Evolutionary conservation across 2,888 invertebrate species (phyloP), one percentile per base, ranked within the genome.

Genomic region (Tetheella fluctuosa): DNA sequence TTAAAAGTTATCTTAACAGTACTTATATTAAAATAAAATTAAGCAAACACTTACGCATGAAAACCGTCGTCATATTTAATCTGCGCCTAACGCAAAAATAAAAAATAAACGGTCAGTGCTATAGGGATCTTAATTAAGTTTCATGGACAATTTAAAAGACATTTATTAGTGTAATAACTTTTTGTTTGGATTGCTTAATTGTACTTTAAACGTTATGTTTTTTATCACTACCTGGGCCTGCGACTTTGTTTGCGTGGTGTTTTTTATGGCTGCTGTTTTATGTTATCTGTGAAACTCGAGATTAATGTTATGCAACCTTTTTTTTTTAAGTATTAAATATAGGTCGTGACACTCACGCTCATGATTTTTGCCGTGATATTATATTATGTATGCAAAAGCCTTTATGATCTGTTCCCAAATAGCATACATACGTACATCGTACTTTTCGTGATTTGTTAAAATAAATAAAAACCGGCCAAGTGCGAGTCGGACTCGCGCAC

Each of bases 71-170:
- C 10, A 10, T n/a, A 30, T 59, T 48, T 20, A 10, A 13, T 8
- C 48, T 48, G 42, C 6, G 48, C 48, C 48, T 20, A 48, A 48
- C 20, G 48, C 20, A 23, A 34, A 57, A 59, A 12, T 42, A 34
- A 59, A 58, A 28, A 59, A 54, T 52, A 54, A 65, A 58, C 34
- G 53, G 39, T 23, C 34, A 57, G 59, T n/a, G 39, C 65, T 58
- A 64, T 63, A 64, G 30, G 58, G 12, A 54, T 37, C 59, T 56
- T 72, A 74, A 77, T 77, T 68, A 61, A 65, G 58, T 73, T 75
- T 70, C 57, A 71, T 66, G 71, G 64, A 37, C 60, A 61, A 65
- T 70, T 64, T 64, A 67, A 68, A 64, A 30, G 52, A 61, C 63
- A 65, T 69, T 73, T 62, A 74, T 70, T 64, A 63, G 65, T 10